These are phyloP conservation scores for Grus americana DNA, from an alignment of 2,113 vertebrate species.

Conservation along the genomic window DNA sequence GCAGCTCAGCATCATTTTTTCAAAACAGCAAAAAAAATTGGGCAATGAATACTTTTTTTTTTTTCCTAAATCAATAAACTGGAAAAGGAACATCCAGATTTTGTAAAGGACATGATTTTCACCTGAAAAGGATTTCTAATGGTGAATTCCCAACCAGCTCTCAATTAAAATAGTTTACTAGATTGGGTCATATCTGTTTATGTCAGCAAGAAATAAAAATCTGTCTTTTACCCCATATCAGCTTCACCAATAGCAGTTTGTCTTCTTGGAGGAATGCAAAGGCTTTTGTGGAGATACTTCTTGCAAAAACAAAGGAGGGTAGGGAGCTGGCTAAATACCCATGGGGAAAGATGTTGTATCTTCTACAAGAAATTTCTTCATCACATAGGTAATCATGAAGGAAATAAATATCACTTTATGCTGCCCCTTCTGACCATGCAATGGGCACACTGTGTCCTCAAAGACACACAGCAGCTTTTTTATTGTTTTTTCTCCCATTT, in stretches of 20 bases:
- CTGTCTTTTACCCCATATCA: not conserved
- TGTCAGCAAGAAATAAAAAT: not conserved
- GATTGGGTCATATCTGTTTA: not conserved
- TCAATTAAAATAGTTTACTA: not conserved
- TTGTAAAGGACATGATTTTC: not conserved
- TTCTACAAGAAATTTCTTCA: not conserved
- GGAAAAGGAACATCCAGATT: not conserved
- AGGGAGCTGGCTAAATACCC: not conserved
- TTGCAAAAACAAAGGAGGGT: not conserved
- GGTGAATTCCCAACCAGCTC: not conserved
- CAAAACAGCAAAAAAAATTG: not conserved
- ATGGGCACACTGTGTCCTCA: not conserved
- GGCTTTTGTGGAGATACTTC: not conserved
- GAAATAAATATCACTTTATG: not conserved
- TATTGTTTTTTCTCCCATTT: not conserved
- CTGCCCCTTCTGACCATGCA: not conserved
- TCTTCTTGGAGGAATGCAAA: not conserved
- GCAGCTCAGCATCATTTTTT: not conserved
- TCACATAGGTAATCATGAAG: accelerated
- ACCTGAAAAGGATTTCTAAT: not conserved
- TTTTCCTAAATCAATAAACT: not conserved
- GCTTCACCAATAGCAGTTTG: not conserved
- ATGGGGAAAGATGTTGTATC: not conserved
- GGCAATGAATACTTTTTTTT: not conserved
- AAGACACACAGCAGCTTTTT: not conserved